Evolutionary conservation across 2,113 vertebrate genomes (phyloP), one percentile per base, ranked within the genome.

Genomic region (Peromyscus leucopus): DNA sequence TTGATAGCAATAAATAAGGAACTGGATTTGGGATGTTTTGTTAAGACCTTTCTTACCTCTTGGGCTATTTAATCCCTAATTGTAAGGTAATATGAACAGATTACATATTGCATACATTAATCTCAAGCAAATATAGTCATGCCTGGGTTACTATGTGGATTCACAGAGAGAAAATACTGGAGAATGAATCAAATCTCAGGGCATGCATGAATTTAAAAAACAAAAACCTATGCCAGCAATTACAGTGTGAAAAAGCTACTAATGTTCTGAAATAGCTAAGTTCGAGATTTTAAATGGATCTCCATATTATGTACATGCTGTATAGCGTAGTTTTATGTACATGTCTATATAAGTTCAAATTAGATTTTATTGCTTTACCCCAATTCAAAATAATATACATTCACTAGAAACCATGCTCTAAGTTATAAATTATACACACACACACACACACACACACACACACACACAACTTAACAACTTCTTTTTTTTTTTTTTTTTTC

Each of bases 191-290:
- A 96, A 98, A 90, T 2, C 46, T 79, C 55, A 93, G 79, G 79
- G 63, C 61, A 17, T 96, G 2, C 57, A 94, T 57, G 31, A 33
- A 69, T 57, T 39, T 74, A 2, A 67, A 86, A 42, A 33, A 11
- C 16, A 31, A 42, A 96, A 96, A 93, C 8, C 0, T 24, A 0
- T 74, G 57, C 75, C 92, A 78, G 78, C 95, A 92, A 90, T 96
- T 96, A 90, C 0, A 21, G 24, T 75, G 86, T 63, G 10, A 94
- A 96, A 94, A 89, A 55, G 71, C 96, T 97, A 93, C 63, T 96
- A 95, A 95, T 96, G 87, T 85, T 96, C 39, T 61, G 92, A 96
- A 97, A 96, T 94, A 87, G 85, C 5, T 97, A 36, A 96, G 48
- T 51, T 74, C 55, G 22, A 85, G 51, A 94, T 96, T 96, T 96